A percentile compares a stretch with the other conserved stretches of the same genome.
These are phyloP conservation scores for Aurelia sp. DNA, from an alignment of 30 jellyfish, hydroid and myxozoan genomes.

Conservation along the genomic window DNA sequence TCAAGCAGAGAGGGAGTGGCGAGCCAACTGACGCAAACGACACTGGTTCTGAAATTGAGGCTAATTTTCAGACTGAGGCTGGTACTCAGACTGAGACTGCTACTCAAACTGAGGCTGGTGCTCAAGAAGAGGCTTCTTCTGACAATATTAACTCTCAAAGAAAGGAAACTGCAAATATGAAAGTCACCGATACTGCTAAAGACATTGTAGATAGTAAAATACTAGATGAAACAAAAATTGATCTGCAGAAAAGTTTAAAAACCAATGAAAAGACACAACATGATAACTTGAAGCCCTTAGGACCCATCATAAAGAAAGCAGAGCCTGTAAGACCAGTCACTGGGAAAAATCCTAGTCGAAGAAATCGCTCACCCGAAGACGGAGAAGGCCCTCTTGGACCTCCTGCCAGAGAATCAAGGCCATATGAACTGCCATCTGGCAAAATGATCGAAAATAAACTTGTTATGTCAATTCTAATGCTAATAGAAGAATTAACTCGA, in stretches of 20 bases:
- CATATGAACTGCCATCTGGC: constrained; percentile 70
- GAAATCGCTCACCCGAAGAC: constrained; percentile 50
- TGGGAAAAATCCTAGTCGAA: neutral
- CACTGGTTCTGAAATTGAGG: neutral
- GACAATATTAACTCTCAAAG: too few relatives aligned
- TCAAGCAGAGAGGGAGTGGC: neutral
- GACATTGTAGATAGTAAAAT: neutral
- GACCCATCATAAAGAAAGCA: neutral
- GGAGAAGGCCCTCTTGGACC: constrained; percentile 76
- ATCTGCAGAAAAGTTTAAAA: too few relatives aligned
- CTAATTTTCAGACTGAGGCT: too few relatives aligned
- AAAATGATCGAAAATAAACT: constrained; percentile 80
- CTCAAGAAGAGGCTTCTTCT: too few relatives aligned
- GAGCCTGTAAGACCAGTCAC: neutral
- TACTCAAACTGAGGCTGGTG: too few relatives aligned
- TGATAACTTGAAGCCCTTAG: neutral
- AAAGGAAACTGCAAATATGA: neutral
- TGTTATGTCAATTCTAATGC: constrained; percentile 74
- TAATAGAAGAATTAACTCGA: constrained; percentile 86
- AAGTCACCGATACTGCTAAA: neutral
- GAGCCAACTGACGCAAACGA: neutral
- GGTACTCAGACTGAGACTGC: too few relatives aligned
- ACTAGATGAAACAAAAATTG: neutral
- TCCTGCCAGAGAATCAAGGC: constrained; percentile 34
- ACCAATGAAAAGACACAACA: neutral